phyloP scores from a whole-genome alignment of 2,888 invertebrate species.

The Blastobasis lacticolella region DNA sequence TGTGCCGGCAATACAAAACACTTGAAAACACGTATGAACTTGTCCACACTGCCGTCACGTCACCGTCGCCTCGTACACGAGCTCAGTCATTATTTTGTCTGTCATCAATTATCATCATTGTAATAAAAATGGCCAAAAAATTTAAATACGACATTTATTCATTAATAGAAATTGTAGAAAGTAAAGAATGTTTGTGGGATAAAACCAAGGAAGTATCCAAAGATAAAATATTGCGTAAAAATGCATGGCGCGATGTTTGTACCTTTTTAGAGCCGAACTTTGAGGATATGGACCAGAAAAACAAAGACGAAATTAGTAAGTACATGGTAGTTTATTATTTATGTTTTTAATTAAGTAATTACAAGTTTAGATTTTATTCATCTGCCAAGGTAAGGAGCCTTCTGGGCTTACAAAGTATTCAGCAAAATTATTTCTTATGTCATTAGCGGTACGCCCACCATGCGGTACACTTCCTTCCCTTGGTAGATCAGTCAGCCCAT shows the following conservation, averaged over 20 bases:
- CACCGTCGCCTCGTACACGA: too few species aligned
- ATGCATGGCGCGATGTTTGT: conserved; percentile 7
- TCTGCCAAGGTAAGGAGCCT: conserved; percentile 9
- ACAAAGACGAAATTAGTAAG: conserved; percentile 8
- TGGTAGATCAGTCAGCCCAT: conserved; percentile 5
- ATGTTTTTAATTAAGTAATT: conserved; percentile 2
- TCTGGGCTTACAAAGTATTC: conserved; percentile 7
- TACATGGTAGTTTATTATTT: neutral
- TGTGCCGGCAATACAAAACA: too few species aligned
- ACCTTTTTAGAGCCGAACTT: conserved; percentile 7
- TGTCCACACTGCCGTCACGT: too few species aligned
- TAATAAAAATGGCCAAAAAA: too few species aligned
- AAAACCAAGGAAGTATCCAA: conserved; percentile 6
- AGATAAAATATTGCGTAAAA: conserved; percentile 6
- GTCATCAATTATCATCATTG: too few species aligned
- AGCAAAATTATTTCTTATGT: conserved; percentile 9
- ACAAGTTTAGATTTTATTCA: conserved; percentile 8
- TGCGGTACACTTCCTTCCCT: neutral
- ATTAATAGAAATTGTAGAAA: conserved; percentile 5
- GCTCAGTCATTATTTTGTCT: too few species aligned
- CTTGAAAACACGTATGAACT: too few species aligned
- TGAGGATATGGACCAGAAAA: conserved; percentile 4
- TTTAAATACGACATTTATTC: conserved; percentile 1
- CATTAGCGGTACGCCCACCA: conserved; percentile 8
- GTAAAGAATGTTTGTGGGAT: conserved; percentile 9